A percentile compares a stretch with the other conserved stretches of the same genome.
phyloP scores from a whole-genome alignment of 2,888 invertebrate genomes.

The Pediacus dermestoides region DNA sequence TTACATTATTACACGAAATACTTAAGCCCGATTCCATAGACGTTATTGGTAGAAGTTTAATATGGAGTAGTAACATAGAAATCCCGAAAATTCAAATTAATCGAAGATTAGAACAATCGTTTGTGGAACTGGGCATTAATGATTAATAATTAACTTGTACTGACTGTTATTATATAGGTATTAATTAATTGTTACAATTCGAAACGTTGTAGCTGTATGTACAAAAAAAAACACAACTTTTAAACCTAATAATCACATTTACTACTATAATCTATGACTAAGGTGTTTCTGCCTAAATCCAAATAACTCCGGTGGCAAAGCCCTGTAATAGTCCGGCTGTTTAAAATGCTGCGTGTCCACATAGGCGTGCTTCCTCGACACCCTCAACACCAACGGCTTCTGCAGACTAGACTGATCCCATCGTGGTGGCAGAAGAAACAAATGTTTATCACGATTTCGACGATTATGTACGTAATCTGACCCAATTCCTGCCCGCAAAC shows the following conservation, averaged over 20 bases:
- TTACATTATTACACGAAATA: no score
- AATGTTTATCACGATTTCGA: constrained; percentile 37
- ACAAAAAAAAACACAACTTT: neutral
- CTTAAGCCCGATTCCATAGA: no score
- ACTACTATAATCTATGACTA: neutral
- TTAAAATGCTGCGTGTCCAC: constrained; percentile 31
- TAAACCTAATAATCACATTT: constrained; percentile 1
- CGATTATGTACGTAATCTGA: constrained; percentile 8
- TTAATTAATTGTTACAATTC: no score
- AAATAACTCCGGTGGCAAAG: constrained; percentile 40
- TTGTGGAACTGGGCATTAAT: no score
- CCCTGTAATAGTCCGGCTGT: constrained; percentile 36
- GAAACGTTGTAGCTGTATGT: no score
- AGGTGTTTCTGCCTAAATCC: constrained; percentile 34
- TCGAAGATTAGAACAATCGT: no score
- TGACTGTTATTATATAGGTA: no score
- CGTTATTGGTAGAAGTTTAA: no score
- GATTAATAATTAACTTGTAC: no score
- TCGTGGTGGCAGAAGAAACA: constrained; percentile 35
- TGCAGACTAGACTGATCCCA: constrained; percentile 33
- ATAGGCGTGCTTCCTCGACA: constrained; percentile 36
- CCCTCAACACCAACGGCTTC: constrained; percentile 42
- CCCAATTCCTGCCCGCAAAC: neutral
- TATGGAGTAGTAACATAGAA: no score
- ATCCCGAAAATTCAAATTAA: no score